These are phyloP conservation scores for Drosophila borealis DNA, from an alignment of 2,888 invertebrate genomes.

Conservation along the genomic window DNA sequence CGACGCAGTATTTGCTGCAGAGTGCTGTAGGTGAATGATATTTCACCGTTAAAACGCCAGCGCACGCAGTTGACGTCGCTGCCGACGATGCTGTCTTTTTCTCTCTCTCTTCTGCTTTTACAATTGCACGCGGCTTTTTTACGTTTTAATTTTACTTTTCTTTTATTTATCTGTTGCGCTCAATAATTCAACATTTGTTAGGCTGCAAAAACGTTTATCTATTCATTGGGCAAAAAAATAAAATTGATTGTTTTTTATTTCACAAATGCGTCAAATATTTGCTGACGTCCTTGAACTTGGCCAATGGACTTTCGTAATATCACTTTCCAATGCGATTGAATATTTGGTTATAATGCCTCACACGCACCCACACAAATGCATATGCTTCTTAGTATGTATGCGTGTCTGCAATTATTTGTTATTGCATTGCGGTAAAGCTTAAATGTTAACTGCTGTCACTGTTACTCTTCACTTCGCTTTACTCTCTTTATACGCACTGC, in stretches of 20 bases:
- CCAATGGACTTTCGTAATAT: conserved; percentile 62
- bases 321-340: conserved; percentile 27
- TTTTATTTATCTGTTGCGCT: conserved; percentile 7
- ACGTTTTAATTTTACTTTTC: conserved; percentile 15
- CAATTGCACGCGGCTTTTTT: conserved; percentile 40
- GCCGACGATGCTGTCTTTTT: conserved; percentile 27
- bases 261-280: conserved; percentile 14
- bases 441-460: conserved; percentile 30
- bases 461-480: conserved; percentile 10
- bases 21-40: conserved; percentile 32
- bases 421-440: conserved; percentile 27
- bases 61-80: conserved; percentile 48
- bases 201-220: conserved; percentile 13
- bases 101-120: conserved; percentile 15
- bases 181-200: conserved; percentile 34
- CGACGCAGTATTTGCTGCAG: conserved; percentile 64
- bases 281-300: conserved; percentile 78
- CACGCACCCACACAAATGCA: conserved; percentile 3
- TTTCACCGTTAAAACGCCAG: conserved; percentile 42
- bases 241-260: conserved; percentile 7
- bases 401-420: conserved; percentile 31
- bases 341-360: conserved; percentile 12
- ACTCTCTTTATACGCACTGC: conserved; percentile 45
- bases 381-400: not conserved
- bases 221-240: conserved; percentile 1